Percentiles rank a stretch among this genome's conserved stretches.
These are phyloP conservation scores for Oryzias melastigma DNA, from an alignment of 2,113 vertebrate genomes.

Conservation along the genomic window DNA sequence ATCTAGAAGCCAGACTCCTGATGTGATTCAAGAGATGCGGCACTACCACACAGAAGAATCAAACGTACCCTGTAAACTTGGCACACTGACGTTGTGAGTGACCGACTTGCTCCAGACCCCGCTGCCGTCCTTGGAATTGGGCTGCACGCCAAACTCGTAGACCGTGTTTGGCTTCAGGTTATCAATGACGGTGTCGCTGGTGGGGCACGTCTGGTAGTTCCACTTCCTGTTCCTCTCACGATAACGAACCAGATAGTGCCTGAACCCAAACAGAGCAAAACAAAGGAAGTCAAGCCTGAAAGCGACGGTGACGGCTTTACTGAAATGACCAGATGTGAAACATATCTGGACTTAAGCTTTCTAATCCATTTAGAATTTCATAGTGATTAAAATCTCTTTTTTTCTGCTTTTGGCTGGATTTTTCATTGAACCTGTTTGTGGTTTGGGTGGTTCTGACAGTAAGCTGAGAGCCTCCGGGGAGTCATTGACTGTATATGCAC, in stretches of 20 bases:
- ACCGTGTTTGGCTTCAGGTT: slow-evolving; percentile 87
- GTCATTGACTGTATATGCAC: slow-evolving; percentile 24
- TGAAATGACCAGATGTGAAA: no score
- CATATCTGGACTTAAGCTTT: no score
- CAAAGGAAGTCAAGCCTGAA: neutral
- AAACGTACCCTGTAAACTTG: slow-evolving; percentile 31
- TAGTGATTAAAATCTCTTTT: no score
- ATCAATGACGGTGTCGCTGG: slow-evolving; percentile 90
- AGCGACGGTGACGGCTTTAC: neutral
- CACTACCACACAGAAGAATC: neutral
- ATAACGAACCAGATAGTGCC: slow-evolving; percentile 94
- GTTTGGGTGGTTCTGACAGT: slow-evolving; percentile 17
- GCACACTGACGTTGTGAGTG: slow-evolving; percentile 79
- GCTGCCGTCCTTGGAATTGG: slow-evolving; percentile 75
- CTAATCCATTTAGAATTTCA: no score
- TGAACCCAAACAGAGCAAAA: slow-evolving; percentile 52
- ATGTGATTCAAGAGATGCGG: neutral
- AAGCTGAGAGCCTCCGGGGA: slow-evolving; percentile 41
- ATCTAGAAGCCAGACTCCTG: neutral
- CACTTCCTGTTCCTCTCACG: slow-evolving; percentile 91
- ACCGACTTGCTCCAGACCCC: slow-evolving; percentile 89
- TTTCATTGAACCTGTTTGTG: slow-evolving; percentile 43
- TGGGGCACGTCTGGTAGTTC: slow-evolving; percentile 92
- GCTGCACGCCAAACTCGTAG: slow-evolving; percentile 94
- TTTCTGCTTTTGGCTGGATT: slow-evolving; percentile 25